Conservation (phyloP, 2,888 invertebrate species). For the Macaria liturata region DNA sequence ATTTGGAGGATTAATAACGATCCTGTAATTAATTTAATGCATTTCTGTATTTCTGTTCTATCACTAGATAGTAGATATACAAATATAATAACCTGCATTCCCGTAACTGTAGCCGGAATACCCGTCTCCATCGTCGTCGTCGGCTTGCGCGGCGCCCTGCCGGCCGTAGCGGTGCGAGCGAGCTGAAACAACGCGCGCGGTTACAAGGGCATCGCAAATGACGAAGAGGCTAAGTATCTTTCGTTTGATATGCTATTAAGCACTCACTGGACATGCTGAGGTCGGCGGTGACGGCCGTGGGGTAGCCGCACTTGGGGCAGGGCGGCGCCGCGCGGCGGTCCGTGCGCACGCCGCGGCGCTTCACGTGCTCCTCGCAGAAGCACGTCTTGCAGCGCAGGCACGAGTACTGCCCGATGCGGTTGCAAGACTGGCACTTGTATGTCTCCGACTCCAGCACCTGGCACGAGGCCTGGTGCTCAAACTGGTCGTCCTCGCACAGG, state of each 20-base stretch:
- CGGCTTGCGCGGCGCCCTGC: slow-evolving; percentile 86
- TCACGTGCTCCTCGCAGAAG: slow-evolving; percentile 98
- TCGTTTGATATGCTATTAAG: too few relatives aligned
- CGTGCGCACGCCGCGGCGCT: slow-evolving; percentile 77
- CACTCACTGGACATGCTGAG: slow-evolving; percentile 96
- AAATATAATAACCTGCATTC: slow-evolving; percentile 18
- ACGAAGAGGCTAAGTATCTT: background rate
- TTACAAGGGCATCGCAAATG: background rate
- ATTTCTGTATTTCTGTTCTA: too few relatives aligned
- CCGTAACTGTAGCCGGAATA: slow-evolving; percentile 57
- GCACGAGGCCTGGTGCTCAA: slow-evolving; percentile 98
- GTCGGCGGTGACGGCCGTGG: slow-evolving; percentile 96
- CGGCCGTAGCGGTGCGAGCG: slow-evolving; percentile 95
- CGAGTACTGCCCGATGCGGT: slow-evolving; percentile 96
- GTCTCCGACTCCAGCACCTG: slow-evolving; percentile 97
- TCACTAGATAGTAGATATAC: too few relatives aligned
- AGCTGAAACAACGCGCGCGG: slow-evolving; percentile 74
- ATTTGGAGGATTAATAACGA: too few relatives aligned
- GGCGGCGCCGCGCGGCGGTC: slow-evolving; percentile 80
- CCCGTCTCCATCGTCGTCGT: slow-evolving; percentile 82
- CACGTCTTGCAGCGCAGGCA: slow-evolving; percentile 97
- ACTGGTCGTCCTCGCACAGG: slow-evolving; percentile 97
- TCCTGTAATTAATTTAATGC: too few relatives aligned
- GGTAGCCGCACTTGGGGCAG: slow-evolving; percentile 96
- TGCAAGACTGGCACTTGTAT: slow-evolving; percentile 98